Evolutionary conservation across 1,140 invertebrate species (phyloP).

Genomic region (Catajapyx aquilonaris): DNA sequence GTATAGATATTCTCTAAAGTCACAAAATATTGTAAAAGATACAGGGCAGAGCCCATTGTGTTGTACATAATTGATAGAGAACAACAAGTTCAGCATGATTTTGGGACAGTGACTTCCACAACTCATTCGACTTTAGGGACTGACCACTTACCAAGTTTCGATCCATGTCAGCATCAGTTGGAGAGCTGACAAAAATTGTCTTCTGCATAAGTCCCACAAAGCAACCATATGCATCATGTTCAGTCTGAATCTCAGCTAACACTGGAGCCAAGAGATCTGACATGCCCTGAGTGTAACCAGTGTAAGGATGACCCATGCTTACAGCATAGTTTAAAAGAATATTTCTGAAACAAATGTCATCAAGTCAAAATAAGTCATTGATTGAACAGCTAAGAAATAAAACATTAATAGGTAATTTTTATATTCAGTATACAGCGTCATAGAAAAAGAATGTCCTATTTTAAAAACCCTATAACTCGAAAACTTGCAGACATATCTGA

Average conservation of each 20-base stretch:
- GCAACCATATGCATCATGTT: slow-evolving; percentile 82
- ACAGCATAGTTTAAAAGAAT: slow-evolving; percentile 81
- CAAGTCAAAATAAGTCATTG: no score
- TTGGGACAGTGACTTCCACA: slow-evolving; percentile 5
- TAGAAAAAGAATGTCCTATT: no score
- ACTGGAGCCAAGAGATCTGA: slow-evolving; percentile 76
- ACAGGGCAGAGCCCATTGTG: background rate
- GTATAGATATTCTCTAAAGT: no score
- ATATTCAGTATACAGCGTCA: no score
- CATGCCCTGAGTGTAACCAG: slow-evolving; percentile 81
- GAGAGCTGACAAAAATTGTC: slow-evolving; percentile 70
- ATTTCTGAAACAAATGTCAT: no score
- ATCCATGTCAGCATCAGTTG: slow-evolving; percentile 85
- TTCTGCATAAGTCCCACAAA: slow-evolving; percentile 84
- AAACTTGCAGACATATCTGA: no score
- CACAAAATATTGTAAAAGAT: no score
- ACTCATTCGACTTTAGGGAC: no score
- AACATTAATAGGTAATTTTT: no score
- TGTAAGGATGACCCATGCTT: slow-evolving; percentile 42
- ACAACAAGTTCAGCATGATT: slow-evolving; percentile 9
- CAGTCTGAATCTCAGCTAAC: slow-evolving; percentile 64
- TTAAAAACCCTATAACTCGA: no score
- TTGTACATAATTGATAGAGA: background rate
- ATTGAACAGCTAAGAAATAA: no score
- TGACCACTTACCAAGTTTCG: slow-evolving; percentile 54